Conservation (phyloP, 2,888 invertebrate genomes). For the Tipula helvola region DNA sequence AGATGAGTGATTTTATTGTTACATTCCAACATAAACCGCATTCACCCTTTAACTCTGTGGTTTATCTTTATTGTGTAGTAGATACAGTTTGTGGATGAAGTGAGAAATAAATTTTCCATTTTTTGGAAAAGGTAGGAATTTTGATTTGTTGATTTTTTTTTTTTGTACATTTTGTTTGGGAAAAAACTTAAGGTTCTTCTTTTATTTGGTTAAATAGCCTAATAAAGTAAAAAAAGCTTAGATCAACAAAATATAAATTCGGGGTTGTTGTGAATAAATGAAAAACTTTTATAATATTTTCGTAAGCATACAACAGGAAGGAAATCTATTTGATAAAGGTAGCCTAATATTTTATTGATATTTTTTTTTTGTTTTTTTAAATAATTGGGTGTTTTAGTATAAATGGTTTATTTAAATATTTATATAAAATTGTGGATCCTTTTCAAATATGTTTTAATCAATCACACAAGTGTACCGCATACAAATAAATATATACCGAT, state of each 20-base stretch:
- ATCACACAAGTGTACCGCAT: not conserved
- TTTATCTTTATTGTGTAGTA: not conserved
- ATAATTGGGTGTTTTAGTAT: constrained; percentile 4
- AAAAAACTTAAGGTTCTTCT: not conserved
- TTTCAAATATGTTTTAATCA: not conserved
- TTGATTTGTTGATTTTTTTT: not conserved
- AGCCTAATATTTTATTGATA: not conserved
- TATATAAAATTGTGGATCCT: not conserved
- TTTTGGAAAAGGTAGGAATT: not conserved
- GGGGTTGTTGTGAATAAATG: not conserved
- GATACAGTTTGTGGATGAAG: not conserved
- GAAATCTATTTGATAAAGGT: not conserved
- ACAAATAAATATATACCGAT: not conserved
- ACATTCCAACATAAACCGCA: not conserved
- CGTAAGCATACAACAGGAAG: not conserved
- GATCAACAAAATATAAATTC: not conserved
- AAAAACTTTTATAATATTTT: not conserved
- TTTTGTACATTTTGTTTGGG: not conserved
- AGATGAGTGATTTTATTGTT: constrained; percentile 4
- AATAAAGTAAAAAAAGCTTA: not conserved
- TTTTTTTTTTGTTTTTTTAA: not conserved
- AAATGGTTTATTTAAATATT: not conserved
- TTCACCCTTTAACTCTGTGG: not conserved
- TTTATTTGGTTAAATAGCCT: not conserved
- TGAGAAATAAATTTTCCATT: not conserved